Percentiles rank a stretch among this genome's conserved stretches.
phyloP scores from a whole-genome alignment of 2,113 vertebrate species.

The Dunckerocampus dactyliophorus region DNA sequence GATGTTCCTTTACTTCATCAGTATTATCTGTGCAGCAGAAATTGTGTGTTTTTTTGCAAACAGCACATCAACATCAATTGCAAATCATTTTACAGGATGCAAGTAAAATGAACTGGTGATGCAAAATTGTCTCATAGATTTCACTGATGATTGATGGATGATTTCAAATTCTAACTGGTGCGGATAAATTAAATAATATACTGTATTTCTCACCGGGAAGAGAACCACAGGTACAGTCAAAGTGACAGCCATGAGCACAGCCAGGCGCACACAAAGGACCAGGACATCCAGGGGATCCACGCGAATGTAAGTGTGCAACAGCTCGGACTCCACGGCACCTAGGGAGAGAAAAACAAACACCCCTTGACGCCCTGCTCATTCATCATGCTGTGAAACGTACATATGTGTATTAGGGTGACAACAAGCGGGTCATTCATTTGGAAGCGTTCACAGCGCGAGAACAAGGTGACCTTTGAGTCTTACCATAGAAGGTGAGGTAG shows the following conservation, averaged over 20 bases:
- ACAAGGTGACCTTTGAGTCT: conserved; percentile 41
- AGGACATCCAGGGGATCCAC: conserved; percentile 73
- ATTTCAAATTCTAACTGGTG: too few relatives aligned
- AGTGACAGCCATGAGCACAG: conserved; percentile 80
- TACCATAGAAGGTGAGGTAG: conserved; percentile 85
- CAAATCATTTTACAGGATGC: too few relatives aligned
- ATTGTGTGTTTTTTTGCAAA: too few relatives aligned
- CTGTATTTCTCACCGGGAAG: conserved; percentile 73
- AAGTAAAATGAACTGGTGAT: too few relatives aligned
- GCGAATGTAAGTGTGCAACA: conserved; percentile 79
- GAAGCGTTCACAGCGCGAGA: conserved; percentile 6
- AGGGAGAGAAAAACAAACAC: conserved; percentile 6
- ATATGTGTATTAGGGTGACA: background rate
- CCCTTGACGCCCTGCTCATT: background rate
- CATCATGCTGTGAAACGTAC: conserved; percentile 12
- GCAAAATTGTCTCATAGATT: too few relatives aligned
- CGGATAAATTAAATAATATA: background rate
- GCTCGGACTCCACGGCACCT: conserved; percentile 77
- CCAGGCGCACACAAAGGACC: conserved; percentile 79
- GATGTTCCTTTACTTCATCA: too few relatives aligned
- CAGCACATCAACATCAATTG: too few relatives aligned
- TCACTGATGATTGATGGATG: too few relatives aligned
- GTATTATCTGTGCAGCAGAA: too few relatives aligned
- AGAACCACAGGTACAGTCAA: conserved; percentile 85
- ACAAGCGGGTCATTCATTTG: conserved; percentile 31